Evolutionary conservation across 2,888 invertebrate genomes (phyloP).

Genomic region (Eupithecia centaureata): DNA sequence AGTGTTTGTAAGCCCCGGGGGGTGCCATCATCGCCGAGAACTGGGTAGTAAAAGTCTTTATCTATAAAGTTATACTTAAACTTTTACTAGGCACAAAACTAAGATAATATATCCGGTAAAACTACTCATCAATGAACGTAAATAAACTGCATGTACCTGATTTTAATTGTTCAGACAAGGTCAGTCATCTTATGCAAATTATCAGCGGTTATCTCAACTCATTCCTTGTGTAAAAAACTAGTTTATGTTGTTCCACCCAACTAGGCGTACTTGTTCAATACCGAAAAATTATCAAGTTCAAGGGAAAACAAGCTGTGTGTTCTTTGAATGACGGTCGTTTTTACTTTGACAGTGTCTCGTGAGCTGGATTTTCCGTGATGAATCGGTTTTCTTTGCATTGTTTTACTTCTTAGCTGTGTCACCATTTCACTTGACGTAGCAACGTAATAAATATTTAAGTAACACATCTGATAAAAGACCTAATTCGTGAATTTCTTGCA

Average conservation of each 20-base stretch:
- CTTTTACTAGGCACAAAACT: too few relatives aligned
- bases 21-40: too few relatives aligned
- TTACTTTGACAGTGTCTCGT: neutral
- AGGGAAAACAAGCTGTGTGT: neutral
- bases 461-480: neutral
- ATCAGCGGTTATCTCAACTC: slow-evolving; percentile 31
- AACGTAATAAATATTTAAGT: slow-evolving; percentile 6
- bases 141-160: slow-evolving; percentile 22
- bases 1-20: too few relatives aligned
- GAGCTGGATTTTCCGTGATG: neutral
- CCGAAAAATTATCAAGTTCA: neutral
- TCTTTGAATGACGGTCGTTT: neutral
- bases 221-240: slow-evolving; percentile 30
- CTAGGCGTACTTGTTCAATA: slow-evolving; percentile 19
- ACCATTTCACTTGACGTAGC: slow-evolving; percentile 8
- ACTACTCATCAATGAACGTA: slow-evolving; percentile 1
- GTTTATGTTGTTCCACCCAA: slow-evolving; percentile 32
- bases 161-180: slow-evolving; percentile 28
- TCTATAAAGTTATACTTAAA: too few relatives aligned
- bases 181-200: slow-evolving; percentile 43
- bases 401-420: slow-evolving; percentile 7
- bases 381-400: neutral
- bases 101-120: neutral
- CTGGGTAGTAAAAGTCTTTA: too few relatives aligned
- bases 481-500: slow-evolving; percentile 13